A percentile compares a stretch with the other conserved stretches of the same genome.
phyloP scores from a whole-genome alignment of 2,113 vertebrate genomes.

The Harpagus bidentatus region DNA sequence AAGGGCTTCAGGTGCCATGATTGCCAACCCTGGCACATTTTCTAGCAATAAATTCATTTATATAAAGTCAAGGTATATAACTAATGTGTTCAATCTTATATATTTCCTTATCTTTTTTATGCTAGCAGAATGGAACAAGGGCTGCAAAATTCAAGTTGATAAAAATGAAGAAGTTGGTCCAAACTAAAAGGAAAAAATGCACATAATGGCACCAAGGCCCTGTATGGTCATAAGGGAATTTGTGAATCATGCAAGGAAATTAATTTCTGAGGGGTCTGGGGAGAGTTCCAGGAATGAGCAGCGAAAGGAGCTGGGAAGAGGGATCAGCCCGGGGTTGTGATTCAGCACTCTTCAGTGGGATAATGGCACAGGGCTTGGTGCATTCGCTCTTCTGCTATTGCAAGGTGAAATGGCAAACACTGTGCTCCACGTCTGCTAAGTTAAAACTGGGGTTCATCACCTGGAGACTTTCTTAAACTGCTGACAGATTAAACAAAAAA shows the following conservation, averaged over 20 bases:
- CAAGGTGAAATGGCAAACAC: background rate
- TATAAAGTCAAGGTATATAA: background rate
- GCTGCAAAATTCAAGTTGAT: background rate
- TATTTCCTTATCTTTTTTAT: background rate
- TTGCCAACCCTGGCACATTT: background rate
- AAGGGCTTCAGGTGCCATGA: background rate
- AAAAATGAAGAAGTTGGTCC: background rate
- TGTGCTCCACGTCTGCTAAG: background rate
- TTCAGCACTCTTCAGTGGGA: background rate
- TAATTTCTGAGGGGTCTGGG: background rate
- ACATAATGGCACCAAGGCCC: background rate
- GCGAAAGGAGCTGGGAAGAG: background rate
- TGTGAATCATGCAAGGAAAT: background rate
- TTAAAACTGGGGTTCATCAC: background rate
- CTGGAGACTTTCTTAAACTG: background rate
- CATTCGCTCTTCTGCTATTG: background rate
- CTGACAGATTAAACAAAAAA: background rate
- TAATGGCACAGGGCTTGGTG: background rate
- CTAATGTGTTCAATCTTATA: background rate
- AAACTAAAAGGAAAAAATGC: background rate
- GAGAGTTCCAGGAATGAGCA: background rate
- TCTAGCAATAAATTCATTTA: background rate
- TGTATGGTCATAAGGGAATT: background rate
- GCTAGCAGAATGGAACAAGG: background rate
- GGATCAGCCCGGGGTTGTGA: background rate